phyloP scores from a whole-genome alignment of 1,140 invertebrate genomes.

The Druon quercuslanigerum region DNA sequence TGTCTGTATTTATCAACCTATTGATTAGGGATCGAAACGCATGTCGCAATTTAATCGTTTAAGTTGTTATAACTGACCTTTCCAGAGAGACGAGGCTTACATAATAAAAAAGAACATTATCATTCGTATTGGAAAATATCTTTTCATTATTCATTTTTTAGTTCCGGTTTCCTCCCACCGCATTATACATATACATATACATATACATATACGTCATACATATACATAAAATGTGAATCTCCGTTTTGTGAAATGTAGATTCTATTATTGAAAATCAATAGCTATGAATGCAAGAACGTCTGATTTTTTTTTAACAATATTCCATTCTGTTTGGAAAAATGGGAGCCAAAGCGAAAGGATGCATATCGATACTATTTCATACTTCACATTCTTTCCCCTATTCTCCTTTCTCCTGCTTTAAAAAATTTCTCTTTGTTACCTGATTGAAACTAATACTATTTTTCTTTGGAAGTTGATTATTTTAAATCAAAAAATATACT shows the following conservation, averaged over 20 bases:
- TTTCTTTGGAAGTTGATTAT: too few relatives aligned
- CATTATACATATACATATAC: not conserved
- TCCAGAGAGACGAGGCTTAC: not conserved
- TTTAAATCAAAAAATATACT: too few relatives aligned
- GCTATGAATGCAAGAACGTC: not conserved
- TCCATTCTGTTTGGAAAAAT: not conserved
- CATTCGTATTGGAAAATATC: too few relatives aligned
- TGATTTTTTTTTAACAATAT: conserved; percentile 1
- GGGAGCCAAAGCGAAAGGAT: not conserved
- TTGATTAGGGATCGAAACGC: not conserved
- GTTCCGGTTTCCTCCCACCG: not conserved
- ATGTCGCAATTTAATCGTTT: conserved; percentile 1
- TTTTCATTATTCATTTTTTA: not conserved
- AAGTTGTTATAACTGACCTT: not conserved
- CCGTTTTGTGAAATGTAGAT: not conserved
- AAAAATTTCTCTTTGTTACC: not conserved
- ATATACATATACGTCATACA: not conserved
- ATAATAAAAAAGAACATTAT: not conserved
- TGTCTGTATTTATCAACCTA: not conserved
- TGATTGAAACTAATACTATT: not conserved
- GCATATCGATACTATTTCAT: too few relatives aligned
- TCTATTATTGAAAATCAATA: conserved; percentile 3
- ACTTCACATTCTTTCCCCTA: too few relatives aligned
- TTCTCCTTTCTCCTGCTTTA: too few relatives aligned
- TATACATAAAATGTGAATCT: not conserved